A percentile compares a stretch with the other conserved stretches of the same genome.
Evolutionary conservation across 2,113 vertebrate genomes (phyloP).

Genomic region (Elachura formosa): DNA sequence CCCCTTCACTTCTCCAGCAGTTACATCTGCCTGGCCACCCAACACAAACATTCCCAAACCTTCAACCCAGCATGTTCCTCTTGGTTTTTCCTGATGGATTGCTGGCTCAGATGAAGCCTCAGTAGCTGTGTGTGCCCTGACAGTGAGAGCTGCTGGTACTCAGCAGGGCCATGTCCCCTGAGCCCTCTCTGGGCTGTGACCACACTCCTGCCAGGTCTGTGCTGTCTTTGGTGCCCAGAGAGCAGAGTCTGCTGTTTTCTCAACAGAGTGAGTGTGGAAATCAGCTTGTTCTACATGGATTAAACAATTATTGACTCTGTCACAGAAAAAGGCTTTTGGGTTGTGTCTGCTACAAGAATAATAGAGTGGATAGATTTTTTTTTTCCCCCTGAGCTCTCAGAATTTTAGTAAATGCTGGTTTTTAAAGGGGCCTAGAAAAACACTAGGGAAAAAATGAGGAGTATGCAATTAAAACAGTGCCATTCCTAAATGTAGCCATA

Average conservation of each 20-base stretch:
- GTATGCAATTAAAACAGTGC: not conserved
- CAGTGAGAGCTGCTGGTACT: accelerated
- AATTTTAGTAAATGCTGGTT: not conserved
- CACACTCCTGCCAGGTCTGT: accelerated
- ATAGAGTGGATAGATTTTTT: not conserved
- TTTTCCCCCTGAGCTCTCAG: not conserved
- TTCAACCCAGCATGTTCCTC: not conserved
- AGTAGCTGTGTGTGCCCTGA: accelerated
- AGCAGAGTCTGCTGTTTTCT: not conserved
- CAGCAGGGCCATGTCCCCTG: too few relatives aligned
- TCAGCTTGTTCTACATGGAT: conserved; percentile 48
- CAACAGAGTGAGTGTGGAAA: not conserved
- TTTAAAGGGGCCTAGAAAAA: not conserved
- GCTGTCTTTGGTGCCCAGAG: not conserved
- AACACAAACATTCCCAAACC: not conserved
- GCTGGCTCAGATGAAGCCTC: not conserved
- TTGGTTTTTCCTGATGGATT: not conserved
- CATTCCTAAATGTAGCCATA: not conserved
- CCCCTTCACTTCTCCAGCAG: accelerated
- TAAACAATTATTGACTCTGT: conserved; percentile 56
- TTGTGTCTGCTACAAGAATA: not conserved
- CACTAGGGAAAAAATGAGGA: not conserved
- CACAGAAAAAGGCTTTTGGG: conserved; percentile 28
- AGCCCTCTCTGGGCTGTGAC: too few relatives aligned
- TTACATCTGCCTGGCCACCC: not conserved